A percentile compares a stretch with the other conserved stretches of the same genome.
Conservation (phyloP, 2,888 invertebrate species). For the Sericinus montela region DNA sequence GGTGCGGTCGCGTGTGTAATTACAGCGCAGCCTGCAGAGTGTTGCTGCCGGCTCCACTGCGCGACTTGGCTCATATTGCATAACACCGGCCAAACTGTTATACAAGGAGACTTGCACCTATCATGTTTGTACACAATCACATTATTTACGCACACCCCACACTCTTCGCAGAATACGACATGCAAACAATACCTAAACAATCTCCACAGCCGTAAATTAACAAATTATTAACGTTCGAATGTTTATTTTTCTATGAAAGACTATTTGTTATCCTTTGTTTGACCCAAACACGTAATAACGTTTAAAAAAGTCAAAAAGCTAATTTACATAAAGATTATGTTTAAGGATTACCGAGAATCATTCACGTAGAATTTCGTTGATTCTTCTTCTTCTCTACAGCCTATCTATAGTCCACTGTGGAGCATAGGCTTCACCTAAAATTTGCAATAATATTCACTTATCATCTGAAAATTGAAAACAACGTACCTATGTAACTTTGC, state of each 20-base stretch:
- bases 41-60: slow-evolving; percentile 21
- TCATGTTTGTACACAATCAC: slow-evolving; percentile 57
- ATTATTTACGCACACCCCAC: slow-evolving; percentile 51
- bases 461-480: slow-evolving; percentile 8
- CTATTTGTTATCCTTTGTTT: no score
- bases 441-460: neutral
- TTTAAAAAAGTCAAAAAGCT: no score
- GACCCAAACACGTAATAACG: no score
- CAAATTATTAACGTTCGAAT: neutral
- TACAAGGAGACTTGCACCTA: slow-evolving; percentile 37
- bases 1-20: slow-evolving; percentile 54
- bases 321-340: no score
- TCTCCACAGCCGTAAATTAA: neutral
- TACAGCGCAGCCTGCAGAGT: slow-evolving; percentile 48
- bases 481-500: slow-evolving; percentile 18
- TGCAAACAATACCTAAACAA: slow-evolving; percentile 12
- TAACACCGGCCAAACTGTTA: slow-evolving; percentile 50
- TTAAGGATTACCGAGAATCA: no score
- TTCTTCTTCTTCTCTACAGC: no score
- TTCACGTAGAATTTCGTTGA: no score
- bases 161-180: slow-evolving; percentile 19
- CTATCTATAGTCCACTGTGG: no score
- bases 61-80: slow-evolving; percentile 53
- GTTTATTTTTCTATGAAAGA: no score
- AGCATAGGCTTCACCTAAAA: no score